Evolutionary conservation across 2,797 vertebrate species (phyloP), one percentile per base, ranked within the genome.

Genomic region (Danio jaintianensis): DNA sequence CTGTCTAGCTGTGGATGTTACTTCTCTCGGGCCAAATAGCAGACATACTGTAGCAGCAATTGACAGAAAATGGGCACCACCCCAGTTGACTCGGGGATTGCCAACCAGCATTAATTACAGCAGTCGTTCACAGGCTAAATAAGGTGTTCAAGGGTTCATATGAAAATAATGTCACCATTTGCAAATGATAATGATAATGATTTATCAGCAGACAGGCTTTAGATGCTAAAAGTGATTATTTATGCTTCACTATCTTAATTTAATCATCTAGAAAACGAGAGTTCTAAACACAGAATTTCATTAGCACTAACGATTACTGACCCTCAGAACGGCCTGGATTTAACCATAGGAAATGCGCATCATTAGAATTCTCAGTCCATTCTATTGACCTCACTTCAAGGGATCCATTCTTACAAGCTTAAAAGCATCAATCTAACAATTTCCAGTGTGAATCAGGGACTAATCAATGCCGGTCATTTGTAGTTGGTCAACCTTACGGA

Each of bases 391-490:
- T n/a, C 47, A 71, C 81, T 75, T 50, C 29, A 63, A 82, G n/a
- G 64, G 79, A 87, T 85, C 82, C 75, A 80, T 85, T 85, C 79
- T 80, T 70, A 85, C 81, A 85, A 85, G 84, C 77, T 79, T 76
- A 81, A 84, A 87, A 85, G 59, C 58, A 83, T 85, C 80, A 83
- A 71, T 72, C 82, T 20, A 43, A 82, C 82, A 81, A 85, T 79
- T 85, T 86, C 59, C 68, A 82, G 68, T 78, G 82, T 84, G 82
- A 85, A 89, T 87, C 79, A 87, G 80, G 62, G 36, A 53, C 70
- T 81, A 87, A 87, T 89, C 87, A 83, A 85, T 84, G 85, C 43
- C 42, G 56, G 58, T 86, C 87, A 88, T 89, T 85, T 87, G 82
- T 81, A 85, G 81, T 73, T 86, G 83, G 79, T 86, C 78, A 81